A percentile compares a stretch with the other conserved stretches of the same genome.
Evolutionary conservation across 2,113 vertebrate species (phyloP).

Genomic region (Megatriorchis doriae): DNA sequence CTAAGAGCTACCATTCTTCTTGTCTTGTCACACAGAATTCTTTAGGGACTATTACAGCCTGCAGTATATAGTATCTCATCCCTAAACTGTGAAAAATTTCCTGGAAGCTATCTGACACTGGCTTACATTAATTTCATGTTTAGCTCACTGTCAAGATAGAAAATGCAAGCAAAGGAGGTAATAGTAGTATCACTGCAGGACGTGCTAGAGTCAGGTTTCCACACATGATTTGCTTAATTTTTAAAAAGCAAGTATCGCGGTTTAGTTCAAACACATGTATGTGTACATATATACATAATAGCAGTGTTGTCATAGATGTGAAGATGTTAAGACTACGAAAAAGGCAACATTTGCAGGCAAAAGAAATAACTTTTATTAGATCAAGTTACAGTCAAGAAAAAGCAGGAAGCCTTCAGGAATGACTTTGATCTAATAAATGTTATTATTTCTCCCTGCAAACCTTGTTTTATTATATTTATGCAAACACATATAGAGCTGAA

Average conservation of each 20-base stretch:
- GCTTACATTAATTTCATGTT: not conserved
- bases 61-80: not conserved
- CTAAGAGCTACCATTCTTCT: not conserved
- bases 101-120: not conserved
- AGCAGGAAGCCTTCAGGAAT: not conserved
- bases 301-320: not conserved
- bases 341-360: not conserved
- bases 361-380: not conserved
- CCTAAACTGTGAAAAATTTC: not conserved
- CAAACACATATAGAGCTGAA: not conserved
- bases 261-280: not conserved
- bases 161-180: not conserved
- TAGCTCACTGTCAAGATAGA: not conserved
- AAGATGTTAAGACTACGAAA: not conserved
- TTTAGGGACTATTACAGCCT: not conserved
- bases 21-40: not conserved
- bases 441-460: not conserved
- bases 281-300: not conserved
- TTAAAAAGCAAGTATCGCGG: not conserved
- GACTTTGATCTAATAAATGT: not conserved
- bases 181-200: not conserved
- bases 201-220: not conserved
- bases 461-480: not conserved
- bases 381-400: not conserved
- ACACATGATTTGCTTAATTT: not conserved